Percentiles rank a stretch among this genome's conserved stretches.
These are phyloP conservation scores for Spodoptera littoralis DNA, from an alignment of 2,888 invertebrate genomes.

Conservation along the genomic window DNA sequence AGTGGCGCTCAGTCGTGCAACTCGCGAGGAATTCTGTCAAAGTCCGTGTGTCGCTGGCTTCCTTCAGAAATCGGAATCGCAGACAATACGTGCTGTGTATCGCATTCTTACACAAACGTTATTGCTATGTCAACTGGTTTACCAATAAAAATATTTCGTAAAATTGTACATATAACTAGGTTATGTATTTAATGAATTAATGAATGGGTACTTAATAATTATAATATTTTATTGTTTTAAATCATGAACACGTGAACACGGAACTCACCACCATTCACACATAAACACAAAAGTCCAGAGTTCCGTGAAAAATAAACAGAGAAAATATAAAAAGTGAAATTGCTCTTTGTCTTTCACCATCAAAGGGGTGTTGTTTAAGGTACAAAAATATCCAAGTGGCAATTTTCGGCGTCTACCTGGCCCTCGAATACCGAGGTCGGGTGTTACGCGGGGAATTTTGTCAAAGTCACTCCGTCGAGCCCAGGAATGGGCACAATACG, in stretches of 20 bases:
- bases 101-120: constrained; percentile 13
- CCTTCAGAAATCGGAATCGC: constrained; percentile 46
- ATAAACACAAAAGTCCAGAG: constrained; percentile 37
- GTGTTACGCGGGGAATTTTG: constrained; percentile 72
- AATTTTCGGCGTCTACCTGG: constrained; percentile 55
- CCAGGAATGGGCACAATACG: constrained; percentile 76
- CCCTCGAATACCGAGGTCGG: constrained; percentile 43
- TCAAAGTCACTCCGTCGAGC: constrained; percentile 75
- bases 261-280: constrained; percentile 12
- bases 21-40: constrained; percentile 75
- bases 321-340: constrained; percentile 43
- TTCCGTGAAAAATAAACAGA: constrained; percentile 39
- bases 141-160: neutral
- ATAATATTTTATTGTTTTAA: neutral
- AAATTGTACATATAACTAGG: neutral
- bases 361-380: constrained; percentile 44
- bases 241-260: neutral
- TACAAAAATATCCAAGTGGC: constrained; percentile 53
- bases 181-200: neutral
- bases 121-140: neutral
- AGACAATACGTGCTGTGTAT: constrained; percentile 11
- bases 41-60: constrained; percentile 66
- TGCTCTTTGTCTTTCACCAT: constrained; percentile 50
- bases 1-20: constrained; percentile 62
- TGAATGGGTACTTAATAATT: neutral